phyloP scores from a whole-genome alignment of 2,113 vertebrate species.

The Poecile atricapillus region DNA sequence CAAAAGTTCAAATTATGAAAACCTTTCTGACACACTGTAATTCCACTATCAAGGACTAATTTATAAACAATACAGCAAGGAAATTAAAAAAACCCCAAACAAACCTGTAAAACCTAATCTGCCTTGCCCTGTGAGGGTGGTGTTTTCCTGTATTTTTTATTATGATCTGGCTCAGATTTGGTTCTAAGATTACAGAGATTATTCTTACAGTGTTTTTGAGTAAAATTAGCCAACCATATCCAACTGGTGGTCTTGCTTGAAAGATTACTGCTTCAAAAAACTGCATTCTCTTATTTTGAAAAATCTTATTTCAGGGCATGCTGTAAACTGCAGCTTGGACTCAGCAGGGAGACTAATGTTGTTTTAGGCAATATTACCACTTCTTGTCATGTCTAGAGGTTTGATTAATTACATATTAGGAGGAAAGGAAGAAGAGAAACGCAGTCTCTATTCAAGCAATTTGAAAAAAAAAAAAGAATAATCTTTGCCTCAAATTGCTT shows the following conservation, averaged over 20 bases:
- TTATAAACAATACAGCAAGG: background rate
- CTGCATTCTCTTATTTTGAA: background rate
- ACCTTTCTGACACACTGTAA: background rate
- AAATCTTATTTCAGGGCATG: background rate
- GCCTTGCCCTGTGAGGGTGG: background rate
- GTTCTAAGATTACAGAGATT: background rate
- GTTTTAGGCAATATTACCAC: constrained; percentile 25
- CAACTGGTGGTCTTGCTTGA: background rate
- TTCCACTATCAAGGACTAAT: background rate
- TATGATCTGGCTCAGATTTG: background rate
- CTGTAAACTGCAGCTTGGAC: background rate
- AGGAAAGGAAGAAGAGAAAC: background rate
- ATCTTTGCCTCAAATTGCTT: constrained; percentile 27
- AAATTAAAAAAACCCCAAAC: background rate
- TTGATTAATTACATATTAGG: background rate
- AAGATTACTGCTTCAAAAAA: background rate
- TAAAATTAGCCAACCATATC: background rate
- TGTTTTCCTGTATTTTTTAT: background rate
- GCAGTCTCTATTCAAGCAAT: background rate
- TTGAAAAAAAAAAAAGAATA: background rate
- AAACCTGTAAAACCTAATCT: background rate
- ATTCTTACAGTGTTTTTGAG: background rate
- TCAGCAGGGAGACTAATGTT: constrained; percentile 5
- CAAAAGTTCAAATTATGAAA: background rate
- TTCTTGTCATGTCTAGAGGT: background rate